Percentiles rank a stretch among this genome's conserved stretches.
phyloP scores from a whole-genome alignment of 1,140 invertebrate species.

The Druon quercuslanigerum region DNA sequence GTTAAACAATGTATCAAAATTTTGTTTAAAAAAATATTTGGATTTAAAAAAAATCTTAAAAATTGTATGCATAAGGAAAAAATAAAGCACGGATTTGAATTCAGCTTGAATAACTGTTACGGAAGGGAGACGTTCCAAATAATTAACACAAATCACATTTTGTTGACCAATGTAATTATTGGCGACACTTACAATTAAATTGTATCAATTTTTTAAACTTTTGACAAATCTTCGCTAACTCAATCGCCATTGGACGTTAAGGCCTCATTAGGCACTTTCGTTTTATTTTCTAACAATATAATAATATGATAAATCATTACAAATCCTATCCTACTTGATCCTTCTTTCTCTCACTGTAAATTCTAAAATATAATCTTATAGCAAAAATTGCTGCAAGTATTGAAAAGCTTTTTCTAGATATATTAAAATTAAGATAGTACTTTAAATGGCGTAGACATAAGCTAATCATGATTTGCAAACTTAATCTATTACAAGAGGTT shows the following conservation, averaged over 20 bases:
- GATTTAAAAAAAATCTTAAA: too few relatives aligned
- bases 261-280: conserved; percentile 73
- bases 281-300: conserved; percentile 62
- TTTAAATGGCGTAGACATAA: conserved; percentile 15
- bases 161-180: too few relatives aligned
- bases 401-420: conserved; percentile 1
- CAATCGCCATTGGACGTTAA: conserved; percentile 68
- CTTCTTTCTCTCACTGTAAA: background rate
- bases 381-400: background rate
- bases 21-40: too few relatives aligned
- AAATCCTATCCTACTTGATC: conserved; percentile 36
- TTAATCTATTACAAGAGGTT: conserved; percentile 46
- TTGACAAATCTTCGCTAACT: background rate
- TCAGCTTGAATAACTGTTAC: too few relatives aligned
- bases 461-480: background rate
- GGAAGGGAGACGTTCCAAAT: too few relatives aligned
- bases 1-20: too few relatives aligned
- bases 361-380: conserved; percentile 21
- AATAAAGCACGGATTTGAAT: too few relatives aligned
- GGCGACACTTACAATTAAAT: too few relatives aligned
- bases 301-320: conserved; percentile 51
- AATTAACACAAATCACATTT: too few relatives aligned
- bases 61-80: too few relatives aligned
- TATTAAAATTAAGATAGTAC: background rate
- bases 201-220: background rate